phyloP scores from a whole-genome alignment of 2,888 invertebrate species.

The Aleiodes leptofemur region DNA sequence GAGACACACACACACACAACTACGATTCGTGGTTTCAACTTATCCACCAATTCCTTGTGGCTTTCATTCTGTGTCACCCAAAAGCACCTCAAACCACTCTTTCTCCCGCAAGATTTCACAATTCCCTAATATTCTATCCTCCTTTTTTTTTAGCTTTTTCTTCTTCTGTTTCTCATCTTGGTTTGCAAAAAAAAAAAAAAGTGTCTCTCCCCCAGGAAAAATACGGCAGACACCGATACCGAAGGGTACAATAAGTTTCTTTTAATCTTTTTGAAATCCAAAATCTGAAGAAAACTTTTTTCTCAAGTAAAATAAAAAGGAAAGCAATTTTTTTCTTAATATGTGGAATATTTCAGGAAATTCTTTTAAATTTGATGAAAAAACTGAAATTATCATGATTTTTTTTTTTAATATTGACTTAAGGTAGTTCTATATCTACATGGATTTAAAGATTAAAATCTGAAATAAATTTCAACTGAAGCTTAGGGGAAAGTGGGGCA shows the following conservation, averaged over 20 bases:
- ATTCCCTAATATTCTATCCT: conserved; percentile 23
- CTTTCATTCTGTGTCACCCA: conserved; percentile 31
- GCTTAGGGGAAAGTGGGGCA: too few relatives aligned
- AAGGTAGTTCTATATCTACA: too few relatives aligned
- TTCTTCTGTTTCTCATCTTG: too few relatives aligned
- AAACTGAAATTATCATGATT: too few relatives aligned
- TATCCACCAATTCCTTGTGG: conserved; percentile 19
- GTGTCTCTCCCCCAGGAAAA: conserved; percentile 44
- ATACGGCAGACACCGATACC: conserved; percentile 12
- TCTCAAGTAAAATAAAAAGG: conserved; percentile 19
- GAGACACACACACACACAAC: background rate
- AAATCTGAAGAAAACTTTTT: conserved; percentile 64
- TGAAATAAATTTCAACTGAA: too few relatives aligned
- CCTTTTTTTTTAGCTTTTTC: background rate
- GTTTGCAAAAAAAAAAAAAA: background rate
- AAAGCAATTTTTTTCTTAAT: too few relatives aligned
- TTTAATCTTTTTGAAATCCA: conserved; percentile 71
- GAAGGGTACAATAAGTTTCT: conserved; percentile 71
- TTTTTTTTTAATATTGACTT: too few relatives aligned
- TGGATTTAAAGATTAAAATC: too few relatives aligned
- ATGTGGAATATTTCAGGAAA: too few relatives aligned
- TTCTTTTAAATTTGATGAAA: too few relatives aligned
- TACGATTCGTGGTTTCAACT: conserved; percentile 8
- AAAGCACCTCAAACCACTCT: conserved; percentile 47
- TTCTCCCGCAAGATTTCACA: conserved; percentile 46